These are phyloP conservation scores for Xylophagus ater DNA, from an alignment of 2,888 invertebrate species.

Conservation along the genomic window DNA sequence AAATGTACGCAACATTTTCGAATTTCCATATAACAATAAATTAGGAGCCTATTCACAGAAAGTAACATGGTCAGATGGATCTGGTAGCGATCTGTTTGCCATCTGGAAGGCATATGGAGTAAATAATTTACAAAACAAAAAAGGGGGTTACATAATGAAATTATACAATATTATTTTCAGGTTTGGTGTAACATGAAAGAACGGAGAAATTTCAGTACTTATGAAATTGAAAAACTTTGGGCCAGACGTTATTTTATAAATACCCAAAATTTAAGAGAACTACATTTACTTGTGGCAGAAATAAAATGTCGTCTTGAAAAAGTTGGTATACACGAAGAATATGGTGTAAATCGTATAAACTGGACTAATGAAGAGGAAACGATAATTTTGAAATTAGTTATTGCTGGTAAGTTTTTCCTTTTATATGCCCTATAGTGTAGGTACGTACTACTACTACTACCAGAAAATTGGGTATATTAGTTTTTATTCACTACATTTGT, in stretches of 20 bases:
- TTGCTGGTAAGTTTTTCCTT: too few relatives aligned
- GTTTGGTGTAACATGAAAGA: slow-evolving; percentile 64
- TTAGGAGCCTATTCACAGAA: slow-evolving; percentile 63
- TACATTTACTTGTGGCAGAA: slow-evolving; percentile 60
- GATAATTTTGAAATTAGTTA: slow-evolving; percentile 52
- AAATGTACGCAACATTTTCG: slow-evolving; percentile 70
- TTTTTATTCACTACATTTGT: too few relatives aligned
- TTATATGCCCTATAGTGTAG: too few relatives aligned
- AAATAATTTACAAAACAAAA: slow-evolving; percentile 16
- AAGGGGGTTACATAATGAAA: too few relatives aligned
- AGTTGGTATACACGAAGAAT: slow-evolving; percentile 48
- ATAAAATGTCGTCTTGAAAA: slow-evolving; percentile 49
- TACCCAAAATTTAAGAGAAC: slow-evolving; percentile 58
- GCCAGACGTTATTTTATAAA: slow-evolving; percentile 59
- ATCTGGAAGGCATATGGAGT: slow-evolving; percentile 70
- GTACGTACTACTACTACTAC: too few relatives aligned
- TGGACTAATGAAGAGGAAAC: slow-evolving; percentile 44
- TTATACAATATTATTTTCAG: too few relatives aligned
- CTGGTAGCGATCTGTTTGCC: slow-evolving; percentile 72
- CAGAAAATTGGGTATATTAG: too few relatives aligned
- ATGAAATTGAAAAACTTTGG: slow-evolving; percentile 49
- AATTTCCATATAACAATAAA: slow-evolving; percentile 56
- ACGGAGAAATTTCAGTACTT: slow-evolving; percentile 45
- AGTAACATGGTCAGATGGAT: slow-evolving; percentile 69
- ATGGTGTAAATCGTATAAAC: slow-evolving; percentile 36